Evolutionary conservation across 2,113 vertebrate genomes (phyloP), one percentile per base, ranked within the genome.

Genomic region (Oncorhynchus mykiss): DNA sequence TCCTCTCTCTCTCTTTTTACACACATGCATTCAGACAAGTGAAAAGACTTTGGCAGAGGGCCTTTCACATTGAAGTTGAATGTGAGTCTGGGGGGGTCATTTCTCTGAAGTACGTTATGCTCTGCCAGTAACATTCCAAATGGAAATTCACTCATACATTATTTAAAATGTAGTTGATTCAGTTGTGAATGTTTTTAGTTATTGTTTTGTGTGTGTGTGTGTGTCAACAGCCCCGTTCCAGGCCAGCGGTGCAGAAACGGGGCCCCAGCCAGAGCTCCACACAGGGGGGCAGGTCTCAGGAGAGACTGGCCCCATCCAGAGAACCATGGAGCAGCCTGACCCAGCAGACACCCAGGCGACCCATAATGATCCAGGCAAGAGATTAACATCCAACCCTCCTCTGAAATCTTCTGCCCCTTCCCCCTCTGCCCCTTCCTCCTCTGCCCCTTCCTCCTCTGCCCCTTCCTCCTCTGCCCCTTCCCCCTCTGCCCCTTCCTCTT

Each of bases 351-450:
- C 68, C 48, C 79, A 60, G 78, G 80, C 59, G 49, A 69, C 81
- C 24, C 82, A 81, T 57, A 81, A 88, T 79, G 86, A 88, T 22
- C 73, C 85, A 73, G 90, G 93, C 88, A 80, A 92, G 87, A 72
- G 0, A 69, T 64, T 24, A 13, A 72, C 79, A 72, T 31, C 34
- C 25, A 49, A 69, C 51, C 8, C 24, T 27, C 11, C 59, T 76
- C 71, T 12, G 54, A 24, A n/a, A 2, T 72, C 34, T 34, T 3
- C 27, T 29, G 27, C 27, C 27, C 27, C 3, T 29, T 27, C 3
- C 27, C 27, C 25, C 25, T 25, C 25, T 25, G 25, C 1, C 25
- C 25, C 25, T 25, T 1, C 25, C 25, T 1, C 2, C 25, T 25
- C 25, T 25, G 25, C 1, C 25, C 25, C 25, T 25, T 25, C 25